Conservation (phyloP, 2,888 invertebrate species). For the Sialis lutaria region DNA sequence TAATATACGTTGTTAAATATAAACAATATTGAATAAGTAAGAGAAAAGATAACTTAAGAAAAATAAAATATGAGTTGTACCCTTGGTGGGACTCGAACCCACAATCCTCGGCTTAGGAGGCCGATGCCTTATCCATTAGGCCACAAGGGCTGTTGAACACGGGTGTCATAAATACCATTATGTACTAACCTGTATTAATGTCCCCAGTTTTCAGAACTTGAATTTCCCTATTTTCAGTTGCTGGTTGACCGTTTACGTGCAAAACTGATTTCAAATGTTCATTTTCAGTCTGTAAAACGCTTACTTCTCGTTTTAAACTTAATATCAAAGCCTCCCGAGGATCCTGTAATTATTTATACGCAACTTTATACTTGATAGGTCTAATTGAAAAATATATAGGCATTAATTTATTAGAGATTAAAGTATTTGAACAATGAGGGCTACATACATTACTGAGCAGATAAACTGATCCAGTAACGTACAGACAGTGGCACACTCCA, state of each 20-base stretch:
- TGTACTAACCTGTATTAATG: slow-evolving; percentile 3
- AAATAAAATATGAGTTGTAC: slow-evolving; percentile 22
- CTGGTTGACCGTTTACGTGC: slow-evolving; percentile 41
- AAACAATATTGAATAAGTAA: neutral
- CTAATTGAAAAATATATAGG: too few relatives aligned
- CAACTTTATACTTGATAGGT: neutral
- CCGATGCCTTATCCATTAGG: slow-evolving; percentile 65
- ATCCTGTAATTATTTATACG: slow-evolving; percentile 39
- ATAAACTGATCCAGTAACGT: too few relatives aligned
- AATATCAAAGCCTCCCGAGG: slow-evolving; percentile 82
- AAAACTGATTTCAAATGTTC: slow-evolving; percentile 65
- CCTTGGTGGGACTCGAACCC: slow-evolving; percentile 63
- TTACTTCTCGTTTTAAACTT: slow-evolving; percentile 74
- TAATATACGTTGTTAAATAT: neutral
- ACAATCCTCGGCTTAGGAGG: slow-evolving; percentile 64
- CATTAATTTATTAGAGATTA: too few relatives aligned
- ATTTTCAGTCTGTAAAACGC: slow-evolving; percentile 72
- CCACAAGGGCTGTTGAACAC: slow-evolving; percentile 39
- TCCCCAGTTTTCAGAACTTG: neutral
- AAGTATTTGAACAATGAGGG: too few relatives aligned
- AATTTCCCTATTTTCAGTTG: neutral
- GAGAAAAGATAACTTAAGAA: neutral
- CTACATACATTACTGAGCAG: too few relatives aligned
- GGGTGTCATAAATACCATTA: neutral
- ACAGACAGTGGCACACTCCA: too few relatives aligned